A percentile compares a stretch with the other conserved stretches of the same genome.
Evolutionary conservation across 2,113 vertebrate genomes (phyloP).

Genomic region (Salvelinus sp.): DNA sequence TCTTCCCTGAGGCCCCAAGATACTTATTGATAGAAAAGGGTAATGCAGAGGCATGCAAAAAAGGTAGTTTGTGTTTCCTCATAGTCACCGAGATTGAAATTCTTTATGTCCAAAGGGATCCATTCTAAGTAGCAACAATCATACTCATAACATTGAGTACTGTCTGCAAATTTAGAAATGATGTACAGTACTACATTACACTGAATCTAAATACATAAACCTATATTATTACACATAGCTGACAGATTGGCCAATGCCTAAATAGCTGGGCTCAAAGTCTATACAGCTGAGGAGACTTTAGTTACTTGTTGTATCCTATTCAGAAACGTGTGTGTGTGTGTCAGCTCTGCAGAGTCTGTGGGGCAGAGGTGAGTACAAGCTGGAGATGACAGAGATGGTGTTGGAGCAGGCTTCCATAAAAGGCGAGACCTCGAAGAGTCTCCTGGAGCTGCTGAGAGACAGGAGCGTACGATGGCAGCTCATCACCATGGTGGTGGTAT

Average conservation of each 20-base stretch:
- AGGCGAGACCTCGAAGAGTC: conserved; percentile 51
- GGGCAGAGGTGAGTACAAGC: conserved; percentile 70
- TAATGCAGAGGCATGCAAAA: conserved; percentile 59
- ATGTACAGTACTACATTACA: not conserved
- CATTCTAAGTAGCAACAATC: not conserved
- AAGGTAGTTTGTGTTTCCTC: conserved; percentile 55
- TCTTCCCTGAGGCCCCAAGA: conserved; percentile 74
- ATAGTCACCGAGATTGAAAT: not conserved
- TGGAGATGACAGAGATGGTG: conserved; percentile 81
- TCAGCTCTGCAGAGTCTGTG: conserved; percentile 74
- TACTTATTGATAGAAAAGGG: conserved; percentile 75
- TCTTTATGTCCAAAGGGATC: not conserved
- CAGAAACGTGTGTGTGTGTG: not conserved
- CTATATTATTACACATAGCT: no score
- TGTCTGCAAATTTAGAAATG: not conserved
- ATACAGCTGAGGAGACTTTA: not conserved
- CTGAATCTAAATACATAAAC: not conserved
- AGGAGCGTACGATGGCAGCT: conserved; percentile 74
- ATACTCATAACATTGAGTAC: not conserved
- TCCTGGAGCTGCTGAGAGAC: conserved; percentile 73
- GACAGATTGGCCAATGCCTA: no score
- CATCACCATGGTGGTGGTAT: conserved; percentile 69
- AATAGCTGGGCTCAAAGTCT: not conserved
- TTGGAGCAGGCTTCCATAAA: conserved; percentile 71
- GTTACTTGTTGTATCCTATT: not conserved